Percentiles rank a stretch among this genome's conserved stretches.
Evolutionary conservation across 35 echinoderm and acorn worm species (phyloP).

Genomic region (Heliocidaris tuberculata): DNA sequence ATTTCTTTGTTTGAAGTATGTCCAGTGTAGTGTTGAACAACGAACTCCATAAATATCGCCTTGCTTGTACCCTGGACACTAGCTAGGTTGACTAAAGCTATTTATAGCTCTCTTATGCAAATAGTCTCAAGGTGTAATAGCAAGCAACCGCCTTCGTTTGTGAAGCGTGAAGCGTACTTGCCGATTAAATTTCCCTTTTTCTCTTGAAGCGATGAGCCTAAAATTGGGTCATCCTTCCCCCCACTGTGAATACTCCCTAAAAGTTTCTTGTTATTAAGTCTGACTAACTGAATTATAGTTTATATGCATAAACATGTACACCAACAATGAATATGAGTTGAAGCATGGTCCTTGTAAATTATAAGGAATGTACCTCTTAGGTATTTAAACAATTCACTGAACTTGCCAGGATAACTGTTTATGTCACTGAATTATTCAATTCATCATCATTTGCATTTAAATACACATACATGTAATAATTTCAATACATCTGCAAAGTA

Average conservation of each 20-base stretch:
- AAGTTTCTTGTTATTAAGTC: background rate
- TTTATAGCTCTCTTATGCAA: background rate
- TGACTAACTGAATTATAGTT: background rate
- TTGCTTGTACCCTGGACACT: background rate
- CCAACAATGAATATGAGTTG: background rate
- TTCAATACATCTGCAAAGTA: too few relatives aligned
- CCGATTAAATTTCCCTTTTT: background rate
- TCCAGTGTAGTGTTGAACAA: background rate
- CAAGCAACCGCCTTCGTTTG: background rate
- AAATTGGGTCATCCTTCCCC: background rate
- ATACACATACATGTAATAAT: too few relatives aligned
- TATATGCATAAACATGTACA: background rate
- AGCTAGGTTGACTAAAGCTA: background rate
- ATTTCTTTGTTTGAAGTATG: background rate
- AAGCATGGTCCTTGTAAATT: too few relatives aligned
- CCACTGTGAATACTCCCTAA: background rate
- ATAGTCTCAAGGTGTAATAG: conserved; percentile 20
- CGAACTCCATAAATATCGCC: background rate
- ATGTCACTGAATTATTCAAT: too few relatives aligned
- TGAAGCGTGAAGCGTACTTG: background rate
- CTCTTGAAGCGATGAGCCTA: background rate
- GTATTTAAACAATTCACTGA: too few relatives aligned
- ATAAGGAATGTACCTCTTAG: too few relatives aligned
- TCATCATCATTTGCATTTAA: too few relatives aligned
- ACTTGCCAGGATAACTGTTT: too few relatives aligned